phyloP scores from a whole-genome alignment of 1,140 invertebrate species.

The Dufourea novaeangliae region DNA sequence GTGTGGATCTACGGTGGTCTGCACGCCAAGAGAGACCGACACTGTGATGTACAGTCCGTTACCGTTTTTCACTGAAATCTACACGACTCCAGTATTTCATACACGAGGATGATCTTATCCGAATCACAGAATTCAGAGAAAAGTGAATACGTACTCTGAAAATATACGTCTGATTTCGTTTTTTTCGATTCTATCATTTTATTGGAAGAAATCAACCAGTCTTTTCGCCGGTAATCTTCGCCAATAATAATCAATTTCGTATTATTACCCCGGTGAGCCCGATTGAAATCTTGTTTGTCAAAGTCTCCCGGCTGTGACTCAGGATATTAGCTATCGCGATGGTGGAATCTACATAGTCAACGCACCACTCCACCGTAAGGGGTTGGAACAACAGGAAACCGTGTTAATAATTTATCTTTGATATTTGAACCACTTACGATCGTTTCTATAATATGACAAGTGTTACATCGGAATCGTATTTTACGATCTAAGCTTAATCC shows the following conservation, averaged over 20 bases:
- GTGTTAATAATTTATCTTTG: background rate
- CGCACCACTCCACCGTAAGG: constrained; percentile 43
- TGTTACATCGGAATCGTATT: too few relatives aligned
- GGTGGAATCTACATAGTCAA: constrained; percentile 51
- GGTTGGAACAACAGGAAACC: constrained; percentile 40
- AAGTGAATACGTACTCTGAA: too few relatives aligned
- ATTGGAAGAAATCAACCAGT: background rate
- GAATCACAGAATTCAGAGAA: too few relatives aligned
- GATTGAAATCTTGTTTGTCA: constrained; percentile 19
- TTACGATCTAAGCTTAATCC: too few relatives aligned
- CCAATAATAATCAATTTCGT: background rate
- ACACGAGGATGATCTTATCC: too few relatives aligned
- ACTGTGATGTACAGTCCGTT: constrained; percentile 34
- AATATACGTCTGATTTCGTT: too few relatives aligned
- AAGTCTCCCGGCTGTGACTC: constrained; percentile 70
- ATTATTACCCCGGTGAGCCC: background rate
- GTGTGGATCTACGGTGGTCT: constrained; percentile 21
- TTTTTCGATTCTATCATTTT: too few relatives aligned
- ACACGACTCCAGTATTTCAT: too few relatives aligned
- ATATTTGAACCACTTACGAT: background rate
- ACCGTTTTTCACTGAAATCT: constrained; percentile 7
- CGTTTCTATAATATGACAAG: background rate
- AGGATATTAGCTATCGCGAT: constrained; percentile 74
- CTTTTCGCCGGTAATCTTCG: background rate
- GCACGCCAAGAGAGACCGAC: constrained; percentile 32